These are phyloP conservation scores for Drosophila micromelanica DNA, from an alignment of 1,140 invertebrate species.

Conservation along the genomic window DNA sequence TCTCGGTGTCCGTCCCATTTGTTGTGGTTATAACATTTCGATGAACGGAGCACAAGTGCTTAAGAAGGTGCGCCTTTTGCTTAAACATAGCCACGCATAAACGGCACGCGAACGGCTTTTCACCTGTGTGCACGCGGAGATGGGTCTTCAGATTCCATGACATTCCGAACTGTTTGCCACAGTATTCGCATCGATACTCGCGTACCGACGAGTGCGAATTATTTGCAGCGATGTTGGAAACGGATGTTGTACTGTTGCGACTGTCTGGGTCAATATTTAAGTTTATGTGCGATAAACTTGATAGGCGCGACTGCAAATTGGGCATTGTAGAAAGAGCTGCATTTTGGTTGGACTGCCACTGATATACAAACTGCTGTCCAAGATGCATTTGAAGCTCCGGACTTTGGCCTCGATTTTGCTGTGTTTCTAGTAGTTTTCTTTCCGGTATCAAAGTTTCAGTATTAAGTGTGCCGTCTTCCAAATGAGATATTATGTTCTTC, in stretches of 20 bases:
- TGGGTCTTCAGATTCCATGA: conserved; percentile 95
- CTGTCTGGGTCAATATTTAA: conserved; percentile 63
- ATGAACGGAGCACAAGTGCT: conserved; percentile 94
- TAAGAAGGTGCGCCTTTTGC: conserved; percentile 93
- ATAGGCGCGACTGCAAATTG: conserved; percentile 76
- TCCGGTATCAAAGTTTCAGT: conserved; percentile 65
- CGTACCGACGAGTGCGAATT: conserved; percentile 86
- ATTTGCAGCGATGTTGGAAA: conserved; percentile 51
- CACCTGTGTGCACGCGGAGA: conserved; percentile 92
- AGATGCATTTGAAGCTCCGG: conserved; percentile 70
- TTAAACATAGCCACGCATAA: conserved; percentile 95
- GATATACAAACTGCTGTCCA: conserved; percentile 75
- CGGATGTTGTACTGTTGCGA: conserved; percentile 53
- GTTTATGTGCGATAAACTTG: conserved; percentile 68
- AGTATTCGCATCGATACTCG: conserved; percentile 93
- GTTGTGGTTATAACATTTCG: conserved; percentile 91
- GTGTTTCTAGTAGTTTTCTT: conserved; percentile 65
- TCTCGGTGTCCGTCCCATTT: conserved; percentile 89
- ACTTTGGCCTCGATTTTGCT: conserved; percentile 67
- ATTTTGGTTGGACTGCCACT: conserved; percentile 79
- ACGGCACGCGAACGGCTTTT: conserved; percentile 94
- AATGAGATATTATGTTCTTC: conserved; percentile 69
- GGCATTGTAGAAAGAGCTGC: conserved; percentile 72
- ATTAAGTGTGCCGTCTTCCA: conserved; percentile 64
- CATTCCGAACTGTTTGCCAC: conserved; percentile 95